A percentile compares a stretch with the other conserved stretches of the same genome.
phyloP scores from a whole-genome alignment of 2,888 invertebrate species.

The Drosophila parthenogenetica region DNA sequence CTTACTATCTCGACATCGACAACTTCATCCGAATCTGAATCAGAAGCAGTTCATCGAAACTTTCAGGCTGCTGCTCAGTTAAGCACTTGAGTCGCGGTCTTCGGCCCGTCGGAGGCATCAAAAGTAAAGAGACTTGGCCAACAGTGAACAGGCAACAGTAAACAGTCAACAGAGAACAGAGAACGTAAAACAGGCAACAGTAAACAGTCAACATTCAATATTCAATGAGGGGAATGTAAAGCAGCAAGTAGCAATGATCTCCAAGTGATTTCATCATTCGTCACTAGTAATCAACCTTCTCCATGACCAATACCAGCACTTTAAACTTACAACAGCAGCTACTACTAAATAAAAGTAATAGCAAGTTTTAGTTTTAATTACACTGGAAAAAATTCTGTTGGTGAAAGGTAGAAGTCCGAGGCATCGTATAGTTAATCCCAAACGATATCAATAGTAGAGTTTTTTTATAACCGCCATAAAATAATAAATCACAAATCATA shows the following conservation, averaged over 20 bases:
- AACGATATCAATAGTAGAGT: neutral
- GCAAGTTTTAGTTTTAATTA: conserved; percentile 52
- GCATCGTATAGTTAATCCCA: neutral
- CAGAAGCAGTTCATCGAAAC: conserved; percentile 72
- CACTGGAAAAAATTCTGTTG: conserved; percentile 3
- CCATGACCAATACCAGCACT: conserved; percentile 29
- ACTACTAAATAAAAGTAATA: conserved; percentile 26
- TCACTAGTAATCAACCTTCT: conserved; percentile 16
- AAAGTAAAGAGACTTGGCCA: conserved; percentile 61
- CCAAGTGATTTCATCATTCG: conserved; percentile 45
- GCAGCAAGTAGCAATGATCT: conserved; percentile 70
- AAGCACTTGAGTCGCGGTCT: conserved; percentile 60
- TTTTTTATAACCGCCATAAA: no score
- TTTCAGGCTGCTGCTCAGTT: conserved; percentile 44
- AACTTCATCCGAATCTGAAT: conserved; percentile 60
- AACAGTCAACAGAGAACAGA: neutral
- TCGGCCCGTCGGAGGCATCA: conserved; percentile 25
- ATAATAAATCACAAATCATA: no score
- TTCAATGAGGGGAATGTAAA: conserved; percentile 57
- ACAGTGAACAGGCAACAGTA: neutral
- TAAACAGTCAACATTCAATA: neutral
- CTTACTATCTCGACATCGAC: conserved; percentile 53
- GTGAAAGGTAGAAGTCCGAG: no score
- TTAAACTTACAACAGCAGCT: conserved; percentile 12
- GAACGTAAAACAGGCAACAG: conserved; percentile 11